Conservation (phyloP, 2,888 invertebrate genomes). For the Drosophila ezoana region DNA sequence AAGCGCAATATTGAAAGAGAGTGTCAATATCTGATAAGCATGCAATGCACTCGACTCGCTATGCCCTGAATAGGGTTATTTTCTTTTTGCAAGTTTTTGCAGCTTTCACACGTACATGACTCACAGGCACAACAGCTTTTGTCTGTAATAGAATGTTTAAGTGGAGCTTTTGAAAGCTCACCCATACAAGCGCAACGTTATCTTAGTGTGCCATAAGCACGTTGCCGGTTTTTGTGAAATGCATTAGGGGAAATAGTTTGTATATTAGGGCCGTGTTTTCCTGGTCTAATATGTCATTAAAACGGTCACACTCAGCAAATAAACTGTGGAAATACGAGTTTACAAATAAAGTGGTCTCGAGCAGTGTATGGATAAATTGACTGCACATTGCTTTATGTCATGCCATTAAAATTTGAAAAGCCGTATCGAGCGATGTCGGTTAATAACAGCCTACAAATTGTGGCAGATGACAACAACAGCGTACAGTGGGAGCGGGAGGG, state of each 20-base stretch:
- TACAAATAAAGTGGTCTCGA: constrained; percentile 16
- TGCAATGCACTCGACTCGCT: background rate
- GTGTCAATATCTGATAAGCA: constrained; percentile 49
- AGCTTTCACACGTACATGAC: constrained; percentile 28
- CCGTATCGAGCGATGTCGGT: constrained; percentile 68
- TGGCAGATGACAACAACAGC: constrained; percentile 70
- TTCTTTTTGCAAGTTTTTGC: constrained; percentile 6
- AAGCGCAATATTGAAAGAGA: constrained; percentile 28
- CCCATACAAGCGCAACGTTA: constrained; percentile 5
- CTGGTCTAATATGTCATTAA: constrained; percentile 30
- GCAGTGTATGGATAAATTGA: constrained; percentile 24
- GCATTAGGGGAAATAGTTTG: constrained; percentile 44
- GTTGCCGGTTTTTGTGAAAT: constrained; percentile 17
- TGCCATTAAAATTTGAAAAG: constrained; percentile 67
- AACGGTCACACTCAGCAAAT: constrained; percentile 14
- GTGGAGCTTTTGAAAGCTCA: constrained; percentile 15
- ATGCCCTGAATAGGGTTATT: background rate
- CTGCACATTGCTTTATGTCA: constrained; percentile 63
- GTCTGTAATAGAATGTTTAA: background rate
- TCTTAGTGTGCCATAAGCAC: constrained; percentile 13
- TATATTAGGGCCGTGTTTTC: constrained; percentile 17
- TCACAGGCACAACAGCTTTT: constrained; percentile 20
- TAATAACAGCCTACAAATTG: constrained; percentile 75
- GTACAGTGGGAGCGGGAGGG: constrained; percentile 13
- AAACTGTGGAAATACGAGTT: constrained; percentile 6